Evolutionary conservation across 2,113 vertebrate species (phyloP).

Genomic region (Gnathochromis pfefferi): DNA sequence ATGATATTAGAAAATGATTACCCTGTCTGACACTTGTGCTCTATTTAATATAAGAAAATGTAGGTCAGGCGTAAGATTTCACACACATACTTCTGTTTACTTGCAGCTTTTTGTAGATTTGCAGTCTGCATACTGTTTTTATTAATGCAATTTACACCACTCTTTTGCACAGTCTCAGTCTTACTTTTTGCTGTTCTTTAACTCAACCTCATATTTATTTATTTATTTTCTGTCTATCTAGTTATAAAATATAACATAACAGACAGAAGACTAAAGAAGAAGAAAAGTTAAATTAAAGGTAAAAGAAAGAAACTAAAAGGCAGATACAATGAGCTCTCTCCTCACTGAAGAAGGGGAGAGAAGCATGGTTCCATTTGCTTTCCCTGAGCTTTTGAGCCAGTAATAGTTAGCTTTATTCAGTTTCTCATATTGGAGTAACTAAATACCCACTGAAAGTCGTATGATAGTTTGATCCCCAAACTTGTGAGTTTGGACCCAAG

Average conservation of each 20-base stretch:
- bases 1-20: not conserved
- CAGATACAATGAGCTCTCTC: not conserved
- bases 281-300: not conserved
- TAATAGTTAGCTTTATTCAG: not conserved
- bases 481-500: not conserved
- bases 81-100: not conserved
- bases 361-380: not conserved
- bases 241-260: not conserved
- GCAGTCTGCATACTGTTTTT: not conserved
- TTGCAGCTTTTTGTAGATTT: not conserved
- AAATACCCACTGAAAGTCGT: slow-evolving; percentile 5
- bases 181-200: not conserved
- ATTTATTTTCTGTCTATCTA: not conserved
- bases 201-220: not conserved
- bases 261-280: not conserved
- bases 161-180: not conserved
- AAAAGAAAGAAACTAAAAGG: not conserved
- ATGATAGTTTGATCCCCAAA: not conserved
- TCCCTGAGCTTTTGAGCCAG: not conserved
- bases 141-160: not conserved
- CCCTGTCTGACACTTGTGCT: not conserved
- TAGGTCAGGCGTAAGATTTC: not conserved
- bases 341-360: not conserved
- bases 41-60: not conserved
- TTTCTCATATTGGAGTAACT: not conserved